phyloP scores from a whole-genome alignment of 2,888 invertebrate genomes.

The Catocala nupta region DNA sequence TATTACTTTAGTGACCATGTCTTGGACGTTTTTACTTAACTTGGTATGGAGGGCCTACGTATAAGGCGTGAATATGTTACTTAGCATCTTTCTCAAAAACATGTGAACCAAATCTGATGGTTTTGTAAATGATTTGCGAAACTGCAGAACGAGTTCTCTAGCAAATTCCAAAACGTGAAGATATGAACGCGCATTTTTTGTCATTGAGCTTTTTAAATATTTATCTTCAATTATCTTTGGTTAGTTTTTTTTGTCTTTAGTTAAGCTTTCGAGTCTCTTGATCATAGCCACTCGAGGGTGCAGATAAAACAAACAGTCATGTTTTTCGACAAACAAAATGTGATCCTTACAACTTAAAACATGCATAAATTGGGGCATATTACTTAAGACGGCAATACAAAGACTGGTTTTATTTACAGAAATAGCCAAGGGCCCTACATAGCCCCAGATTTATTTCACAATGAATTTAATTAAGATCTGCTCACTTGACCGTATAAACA shows the following conservation, averaged over 20 bases:
- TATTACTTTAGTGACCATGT: constrained; percentile 23
- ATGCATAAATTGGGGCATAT: background rate
- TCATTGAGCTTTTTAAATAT: constrained; percentile 12
- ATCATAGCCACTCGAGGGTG: background rate
- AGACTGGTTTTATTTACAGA: constrained; percentile 4
- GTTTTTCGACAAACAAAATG: background rate
- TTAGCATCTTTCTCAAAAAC: constrained; percentile 18
- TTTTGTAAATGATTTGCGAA: constrained; percentile 29
- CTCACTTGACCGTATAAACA: constrained; percentile 56
- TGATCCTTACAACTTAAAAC: background rate
- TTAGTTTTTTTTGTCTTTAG: constrained; percentile 12
- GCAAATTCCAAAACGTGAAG: constrained; percentile 17
- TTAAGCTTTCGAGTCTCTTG: constrained; percentile 11
- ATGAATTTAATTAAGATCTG: constrained; percentile 14
- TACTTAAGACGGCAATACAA: background rate
- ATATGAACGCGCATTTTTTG: constrained; percentile 17
- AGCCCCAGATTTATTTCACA: constrained; percentile 13
- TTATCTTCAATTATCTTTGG: constrained; percentile 6
- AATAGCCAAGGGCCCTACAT: background rate
- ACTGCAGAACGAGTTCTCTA: constrained; percentile 34
- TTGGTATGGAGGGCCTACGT: constrained; percentile 13
- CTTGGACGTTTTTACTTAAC: constrained; percentile 17
- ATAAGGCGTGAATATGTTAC: constrained; percentile 16
- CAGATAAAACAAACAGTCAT: background rate
- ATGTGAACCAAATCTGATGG: constrained; percentile 28